Evolutionary conservation across 2,113 vertebrate genomes (phyloP), one percentile per base, ranked within the genome.

Genomic region (Lethenteron reissneri): DNA sequence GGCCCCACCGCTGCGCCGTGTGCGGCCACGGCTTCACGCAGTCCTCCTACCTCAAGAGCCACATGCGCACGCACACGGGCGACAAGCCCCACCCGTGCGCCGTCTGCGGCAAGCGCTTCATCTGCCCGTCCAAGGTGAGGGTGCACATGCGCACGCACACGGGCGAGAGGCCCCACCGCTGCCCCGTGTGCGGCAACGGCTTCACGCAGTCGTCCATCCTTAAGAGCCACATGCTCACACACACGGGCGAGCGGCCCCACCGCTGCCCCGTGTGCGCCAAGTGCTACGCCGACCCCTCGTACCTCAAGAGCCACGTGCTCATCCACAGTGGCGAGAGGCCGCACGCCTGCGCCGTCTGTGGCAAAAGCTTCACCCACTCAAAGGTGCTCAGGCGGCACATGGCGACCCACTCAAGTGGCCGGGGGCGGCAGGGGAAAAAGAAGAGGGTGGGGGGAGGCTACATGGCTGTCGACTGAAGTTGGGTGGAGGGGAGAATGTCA

Each of bases 201-300:
- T 94, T 95, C 80, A 88, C 87, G 0, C 89, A 95, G 76, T 88
- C 88, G 0, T 90, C 89, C 76, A 88, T 88, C 11, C 82, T 92
- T 21, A 87, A 88, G 75, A 86, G 89, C n/a, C 90, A 95, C 77
- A 87, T 88, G 17, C 82, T 89, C 71, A 89, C 92, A 72, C 89
- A 95, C 81, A 92, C 90, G 0, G 85, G 89, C 0, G 89, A 91
- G 79, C 84, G 89, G 73, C 85, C 90, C 69, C 92, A 91, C 79
- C 86, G 85, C 77, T 95, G 90, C 73, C 80, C 81, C 13, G 89
- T 87, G 2, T 95, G 90, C 73, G 89, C 88, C 74, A 89, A 89
- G 78, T 88, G 84, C 77, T 95, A 88, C 78, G 84, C 86, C 76
- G 83, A 83, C 72, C 62, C 10, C 21, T 68, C 62, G 15, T 15